phyloP scores from a whole-genome alignment of 2,113 vertebrate species.

The Cricetomys ansorgei region DNA sequence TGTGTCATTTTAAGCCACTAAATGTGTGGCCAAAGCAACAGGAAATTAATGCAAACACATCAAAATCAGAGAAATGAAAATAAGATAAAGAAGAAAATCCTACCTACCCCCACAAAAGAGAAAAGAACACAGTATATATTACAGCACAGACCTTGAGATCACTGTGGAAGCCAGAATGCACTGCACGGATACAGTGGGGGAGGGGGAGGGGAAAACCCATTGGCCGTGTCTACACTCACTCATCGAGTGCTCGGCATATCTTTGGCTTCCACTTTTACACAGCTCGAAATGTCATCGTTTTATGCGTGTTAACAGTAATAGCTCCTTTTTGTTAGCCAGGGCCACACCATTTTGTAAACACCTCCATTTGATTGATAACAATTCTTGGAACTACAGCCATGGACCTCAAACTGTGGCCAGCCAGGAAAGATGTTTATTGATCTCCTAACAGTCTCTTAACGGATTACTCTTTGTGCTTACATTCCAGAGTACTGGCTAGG shows the following conservation, averaged over 20 bases:
- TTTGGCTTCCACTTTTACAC: neutral
- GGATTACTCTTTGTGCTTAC: neutral
- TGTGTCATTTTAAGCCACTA: neutral
- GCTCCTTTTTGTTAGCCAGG: neutral
- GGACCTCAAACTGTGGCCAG: neutral
- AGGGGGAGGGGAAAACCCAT: no score
- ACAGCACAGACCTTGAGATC: neutral
- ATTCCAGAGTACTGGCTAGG: neutral
- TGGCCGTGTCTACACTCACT: neutral
- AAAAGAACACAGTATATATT: no score
- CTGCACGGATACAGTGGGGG: no score
- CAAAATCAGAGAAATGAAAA: neutral
- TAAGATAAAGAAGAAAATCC: neutral
- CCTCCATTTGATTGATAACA: neutral
- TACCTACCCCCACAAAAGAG: neutral
- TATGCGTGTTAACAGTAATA: neutral
- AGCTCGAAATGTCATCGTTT: neutral
- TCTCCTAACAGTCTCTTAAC: neutral
- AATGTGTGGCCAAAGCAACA: neutral
- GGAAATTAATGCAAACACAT: constrained; percentile 10
- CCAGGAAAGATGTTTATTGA: neutral
- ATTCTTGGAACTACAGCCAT: neutral
- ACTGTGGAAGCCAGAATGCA: neutral
- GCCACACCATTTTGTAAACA: neutral
- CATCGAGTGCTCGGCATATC: neutral